phyloP scores from a whole-genome alignment of 2,113 vertebrate genomes.

The Aplodontia rufa region DNA sequence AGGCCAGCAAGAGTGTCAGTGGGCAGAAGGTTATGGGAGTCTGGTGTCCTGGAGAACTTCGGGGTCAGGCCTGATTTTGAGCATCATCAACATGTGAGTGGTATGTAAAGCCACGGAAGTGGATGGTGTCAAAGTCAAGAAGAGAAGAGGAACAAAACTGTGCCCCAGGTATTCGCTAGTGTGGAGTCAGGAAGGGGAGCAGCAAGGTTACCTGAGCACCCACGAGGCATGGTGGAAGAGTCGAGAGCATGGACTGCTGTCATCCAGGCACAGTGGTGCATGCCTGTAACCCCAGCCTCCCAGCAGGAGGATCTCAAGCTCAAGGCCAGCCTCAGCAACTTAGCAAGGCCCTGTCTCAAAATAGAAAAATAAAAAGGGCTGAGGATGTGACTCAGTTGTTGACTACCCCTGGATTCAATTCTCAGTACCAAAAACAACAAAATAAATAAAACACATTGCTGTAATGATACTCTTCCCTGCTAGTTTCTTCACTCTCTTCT shows the following conservation, averaged over 20 bases:
- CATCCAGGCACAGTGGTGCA: too few species aligned
- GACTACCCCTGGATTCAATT: too few species aligned
- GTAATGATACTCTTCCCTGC: neutral
- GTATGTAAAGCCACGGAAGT: neutral
- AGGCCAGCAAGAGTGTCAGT: neutral
- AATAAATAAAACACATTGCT: too few species aligned
- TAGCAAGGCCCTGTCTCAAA: too few species aligned
- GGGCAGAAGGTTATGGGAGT: neutral
- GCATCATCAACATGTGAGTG: neutral
- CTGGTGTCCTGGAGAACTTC: neutral
- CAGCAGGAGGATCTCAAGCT: too few species aligned
- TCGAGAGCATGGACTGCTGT: neutral
- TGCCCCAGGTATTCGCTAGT: neutral
- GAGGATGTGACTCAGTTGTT: too few species aligned
- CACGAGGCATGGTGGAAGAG: fast-evolving
- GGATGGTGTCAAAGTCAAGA: neutral
- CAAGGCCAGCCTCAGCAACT: too few species aligned
- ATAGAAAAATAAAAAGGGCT: too few species aligned
- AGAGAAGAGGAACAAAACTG: neutral
- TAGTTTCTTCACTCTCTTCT: neutral
- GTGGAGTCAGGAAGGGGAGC: neutral
- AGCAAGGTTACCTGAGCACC: neutral
- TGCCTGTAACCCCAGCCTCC: too few species aligned
- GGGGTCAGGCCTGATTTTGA: neutral
- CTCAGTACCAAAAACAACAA: too few species aligned